phyloP scores from a whole-genome alignment of 2,797 vertebrate genomes.

The Chelon labrosus region DNA sequence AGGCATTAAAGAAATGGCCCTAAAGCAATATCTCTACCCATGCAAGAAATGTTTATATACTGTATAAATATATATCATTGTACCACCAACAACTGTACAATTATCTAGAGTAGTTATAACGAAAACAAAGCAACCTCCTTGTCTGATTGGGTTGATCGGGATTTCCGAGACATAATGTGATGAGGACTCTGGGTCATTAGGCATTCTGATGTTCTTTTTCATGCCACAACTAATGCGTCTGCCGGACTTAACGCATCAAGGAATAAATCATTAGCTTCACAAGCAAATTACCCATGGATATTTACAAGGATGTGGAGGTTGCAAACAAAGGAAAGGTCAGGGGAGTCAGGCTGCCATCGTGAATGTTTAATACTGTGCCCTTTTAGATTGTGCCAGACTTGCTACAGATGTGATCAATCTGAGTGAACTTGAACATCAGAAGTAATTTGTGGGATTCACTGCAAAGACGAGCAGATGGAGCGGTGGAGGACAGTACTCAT shows the following conservation, averaged over 20 bases:
- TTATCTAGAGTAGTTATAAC: background rate
- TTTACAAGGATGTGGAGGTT: slow-evolving; percentile 70
- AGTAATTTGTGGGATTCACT: slow-evolving; percentile 40
- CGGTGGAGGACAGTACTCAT: slow-evolving; percentile 32
- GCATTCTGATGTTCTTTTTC: slow-evolving; percentile 65
- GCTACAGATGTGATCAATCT: slow-evolving; percentile 66
- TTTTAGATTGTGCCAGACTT: slow-evolving; percentile 63
- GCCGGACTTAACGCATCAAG: slow-evolving; percentile 65
- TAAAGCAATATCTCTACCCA: background rate
- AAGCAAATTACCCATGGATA: slow-evolving; percentile 73
- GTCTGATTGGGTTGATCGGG: slow-evolving; percentile 38
- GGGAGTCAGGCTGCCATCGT: slow-evolving; percentile 57
- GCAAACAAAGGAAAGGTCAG: slow-evolving; percentile 78
- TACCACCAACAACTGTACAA: background rate
- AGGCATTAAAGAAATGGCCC: background rate
- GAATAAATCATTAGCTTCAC: slow-evolving; percentile 74
- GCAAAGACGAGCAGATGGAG: slow-evolving; percentile 6
- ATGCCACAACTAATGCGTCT: slow-evolving; percentile 65
- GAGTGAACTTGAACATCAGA: slow-evolving; percentile 32
- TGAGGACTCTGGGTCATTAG: slow-evolving; percentile 58
- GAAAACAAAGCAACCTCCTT: slow-evolving; percentile 3
- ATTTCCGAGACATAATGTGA: slow-evolving; percentile 44
- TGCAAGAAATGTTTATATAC: background rate
- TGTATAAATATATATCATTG: too few species aligned
- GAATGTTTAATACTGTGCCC: slow-evolving; percentile 78